A percentile compares a stretch with the other conserved stretches of the same genome.
Conservation (phyloP, 2,797 vertebrate genomes). For the Sebastolobus altivelis region DNA sequence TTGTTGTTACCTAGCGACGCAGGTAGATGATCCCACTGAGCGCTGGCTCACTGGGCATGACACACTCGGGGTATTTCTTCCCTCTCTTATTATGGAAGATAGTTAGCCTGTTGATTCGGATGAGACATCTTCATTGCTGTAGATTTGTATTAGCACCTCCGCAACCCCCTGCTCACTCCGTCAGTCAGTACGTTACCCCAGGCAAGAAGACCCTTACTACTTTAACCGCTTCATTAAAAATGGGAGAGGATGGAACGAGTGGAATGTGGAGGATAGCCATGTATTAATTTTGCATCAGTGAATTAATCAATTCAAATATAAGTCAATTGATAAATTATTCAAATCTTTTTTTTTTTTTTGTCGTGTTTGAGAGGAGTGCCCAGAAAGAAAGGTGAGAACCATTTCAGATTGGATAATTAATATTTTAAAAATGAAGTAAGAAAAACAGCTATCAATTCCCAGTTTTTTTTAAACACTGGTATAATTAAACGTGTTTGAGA, state of each 20-base stretch:
- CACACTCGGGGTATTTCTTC: conserved; percentile 13
- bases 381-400: conserved; percentile 77
- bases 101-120: conserved; percentile 51
- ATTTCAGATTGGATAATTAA: conserved; percentile 92
- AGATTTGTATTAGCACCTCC: conserved; percentile 43
- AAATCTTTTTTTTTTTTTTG: conserved; percentile 75
- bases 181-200: conserved; percentile 63
- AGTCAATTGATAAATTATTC: conserved; percentile 97
- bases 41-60: conserved; percentile 20
- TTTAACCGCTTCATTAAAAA: conserved; percentile 81
- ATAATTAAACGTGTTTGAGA: conserved; percentile 73
- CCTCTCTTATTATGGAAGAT: conserved; percentile 17
- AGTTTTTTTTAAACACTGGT: conserved; percentile 66
- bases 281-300: conserved; percentile 94
- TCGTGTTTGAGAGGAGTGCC: conserved; percentile 71
- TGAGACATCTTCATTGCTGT: conserved; percentile 60
- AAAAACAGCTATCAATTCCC: conserved; percentile 75
- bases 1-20: not conserved
- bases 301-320: conserved; percentile 92
- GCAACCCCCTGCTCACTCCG: conserved; percentile 30
- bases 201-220: conserved; percentile 68
- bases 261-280: conserved; percentile 71
- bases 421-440: conserved; percentile 88
- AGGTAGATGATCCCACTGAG: conserved; percentile 23
- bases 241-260: conserved; percentile 51